Evolutionary conservation across 2,888 invertebrate species (phyloP), one percentile per base, ranked within the genome.

Genomic region (Agriopis marginaria): DNA sequence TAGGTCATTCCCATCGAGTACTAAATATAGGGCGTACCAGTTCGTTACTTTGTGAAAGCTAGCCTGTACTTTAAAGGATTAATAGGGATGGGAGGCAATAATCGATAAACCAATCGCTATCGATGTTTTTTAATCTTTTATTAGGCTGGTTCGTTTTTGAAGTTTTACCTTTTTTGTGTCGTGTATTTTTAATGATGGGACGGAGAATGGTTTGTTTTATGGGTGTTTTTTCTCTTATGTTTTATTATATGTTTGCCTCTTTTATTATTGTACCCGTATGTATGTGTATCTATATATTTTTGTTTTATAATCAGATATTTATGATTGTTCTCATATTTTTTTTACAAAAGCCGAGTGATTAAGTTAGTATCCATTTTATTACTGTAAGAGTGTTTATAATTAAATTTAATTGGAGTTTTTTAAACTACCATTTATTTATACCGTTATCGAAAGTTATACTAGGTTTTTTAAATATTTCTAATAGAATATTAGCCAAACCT

Each of bases 21-120:
- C 65, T 71, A 71, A 65, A 68, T 69, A 71, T 61, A 75, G 63
- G 69, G 60, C 53, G 71, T 69, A 74, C 63, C 65, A 66, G 72
- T 67, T 67, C 54, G 69, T 70, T 75, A 74, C 75, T 74, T 74
- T 72, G 69, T 72, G 76, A 70, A 70, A 69, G 56, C 63, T 58
- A 73, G 64, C 71, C 68, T 51, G 61, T 56, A 62, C 71, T 73
- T 78, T 75, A 78, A 82, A 82, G 77, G 79, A 82, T 81, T 76
- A 72, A 61, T 77, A 80, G 82, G 68, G 79, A 72, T 74, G 81
- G 11, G 66, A 64, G 45, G 45, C 11, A 6, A 47, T 7, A 4
- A 70, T 78, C 77, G 75, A 77, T 68, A 70, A 58, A 50, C 17
- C 42, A 63, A 73, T 75, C 73, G 68, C 50, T 70, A 64, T 69